Percentiles rank a stretch among this genome's conserved stretches.
Evolutionary conservation across 1,140 invertebrate genomes (phyloP).

Genomic region (Rhyacophila brunnea): DNA sequence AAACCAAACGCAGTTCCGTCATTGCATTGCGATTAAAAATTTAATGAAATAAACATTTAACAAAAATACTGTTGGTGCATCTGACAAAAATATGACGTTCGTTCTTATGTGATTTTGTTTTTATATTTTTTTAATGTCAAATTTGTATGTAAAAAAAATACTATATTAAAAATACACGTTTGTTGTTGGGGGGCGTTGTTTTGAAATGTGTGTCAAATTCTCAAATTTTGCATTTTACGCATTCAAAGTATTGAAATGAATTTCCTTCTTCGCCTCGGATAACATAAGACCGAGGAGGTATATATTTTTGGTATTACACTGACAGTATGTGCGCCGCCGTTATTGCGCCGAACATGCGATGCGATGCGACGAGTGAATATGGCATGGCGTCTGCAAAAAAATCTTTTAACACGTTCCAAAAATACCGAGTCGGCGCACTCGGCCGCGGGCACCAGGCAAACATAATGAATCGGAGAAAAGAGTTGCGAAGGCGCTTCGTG

Average conservation of each 20-base stretch:
- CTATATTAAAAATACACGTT: too few species aligned
- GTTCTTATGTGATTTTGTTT: too few species aligned
- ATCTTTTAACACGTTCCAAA: conserved; percentile 6
- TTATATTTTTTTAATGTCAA: too few species aligned
- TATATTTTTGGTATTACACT: background rate
- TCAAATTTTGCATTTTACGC: conserved; percentile 6
- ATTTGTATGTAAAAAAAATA: too few species aligned
- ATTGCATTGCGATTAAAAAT: too few species aligned
- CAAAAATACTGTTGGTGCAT: too few species aligned
- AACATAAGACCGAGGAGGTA: conserved; percentile 11
- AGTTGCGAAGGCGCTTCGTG: conserved; percentile 19
- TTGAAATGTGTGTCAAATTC: too few species aligned
- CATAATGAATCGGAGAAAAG: conserved; percentile 16
- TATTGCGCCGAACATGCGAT: too few species aligned
- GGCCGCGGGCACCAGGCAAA: conserved; percentile 17
- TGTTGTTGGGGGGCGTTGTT: too few species aligned
- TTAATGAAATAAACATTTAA: too few species aligned
- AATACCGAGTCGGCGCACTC: conserved; percentile 32
- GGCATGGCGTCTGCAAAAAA: conserved; percentile 14
- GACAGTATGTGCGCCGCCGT: background rate
- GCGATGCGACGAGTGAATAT: background rate
- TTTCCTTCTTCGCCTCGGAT: conserved; percentile 31
- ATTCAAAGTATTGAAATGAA: conserved; percentile 35
- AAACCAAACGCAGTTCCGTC: too few species aligned
- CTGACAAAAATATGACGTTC: too few species aligned